Evolutionary conservation across 2,888 invertebrate genomes (phyloP).

Genomic region (Lasioglossum figueresi): DNA sequence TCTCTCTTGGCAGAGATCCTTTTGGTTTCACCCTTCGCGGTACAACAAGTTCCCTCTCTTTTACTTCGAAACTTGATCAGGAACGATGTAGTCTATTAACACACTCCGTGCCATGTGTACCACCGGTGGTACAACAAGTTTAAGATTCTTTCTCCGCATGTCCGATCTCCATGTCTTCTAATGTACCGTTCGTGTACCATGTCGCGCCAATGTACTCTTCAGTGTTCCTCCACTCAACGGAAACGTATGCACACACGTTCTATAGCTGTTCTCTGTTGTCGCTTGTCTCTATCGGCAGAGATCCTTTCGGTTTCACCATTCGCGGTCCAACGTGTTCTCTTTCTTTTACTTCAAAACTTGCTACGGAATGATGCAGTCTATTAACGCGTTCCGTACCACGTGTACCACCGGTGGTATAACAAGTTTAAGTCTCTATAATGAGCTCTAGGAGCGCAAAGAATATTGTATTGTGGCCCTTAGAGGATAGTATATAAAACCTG

Average conservation of each 20-base stretch:
- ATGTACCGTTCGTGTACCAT: not conserved
- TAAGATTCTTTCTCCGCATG: conserved; percentile 1
- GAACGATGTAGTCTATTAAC: not conserved
- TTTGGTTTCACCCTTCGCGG: fast-evolving
- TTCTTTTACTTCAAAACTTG: not conserved
- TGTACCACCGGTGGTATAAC: no score
- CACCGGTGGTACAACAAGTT: no score
- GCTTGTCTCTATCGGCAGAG: not conserved
- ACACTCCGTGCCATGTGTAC: no score
- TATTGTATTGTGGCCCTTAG: no score
- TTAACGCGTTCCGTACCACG: no score
- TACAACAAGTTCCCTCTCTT: not conserved
- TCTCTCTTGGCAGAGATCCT: not conserved
- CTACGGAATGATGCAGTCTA: not conserved
- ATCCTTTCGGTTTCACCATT: no score
- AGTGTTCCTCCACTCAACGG: not conserved
- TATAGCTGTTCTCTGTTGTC: not conserved
- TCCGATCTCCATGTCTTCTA: not conserved
- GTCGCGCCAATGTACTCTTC: not conserved
- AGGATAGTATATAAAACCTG: no score
- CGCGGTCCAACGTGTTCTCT: not conserved
- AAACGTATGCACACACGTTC: not conserved
- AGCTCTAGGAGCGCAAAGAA: no score
- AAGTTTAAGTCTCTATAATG: not conserved
- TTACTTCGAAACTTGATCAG: not conserved